These are phyloP conservation scores for Ammodytes dubius DNA, from an alignment of 2,113 vertebrate genomes.

Conservation along the genomic window DNA sequence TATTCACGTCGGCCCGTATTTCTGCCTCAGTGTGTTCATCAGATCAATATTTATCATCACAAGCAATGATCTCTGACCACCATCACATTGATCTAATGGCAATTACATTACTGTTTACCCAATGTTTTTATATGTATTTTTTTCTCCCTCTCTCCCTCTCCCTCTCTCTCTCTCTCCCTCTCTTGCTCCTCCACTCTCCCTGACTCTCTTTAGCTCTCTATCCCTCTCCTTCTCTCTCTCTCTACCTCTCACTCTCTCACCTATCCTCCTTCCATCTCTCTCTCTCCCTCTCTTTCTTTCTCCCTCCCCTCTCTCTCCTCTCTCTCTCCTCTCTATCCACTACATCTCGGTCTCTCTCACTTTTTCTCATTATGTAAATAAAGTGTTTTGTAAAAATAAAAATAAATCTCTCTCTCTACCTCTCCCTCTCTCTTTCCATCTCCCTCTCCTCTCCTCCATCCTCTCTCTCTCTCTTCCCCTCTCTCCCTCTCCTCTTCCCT, in stretches of 20 bases:
- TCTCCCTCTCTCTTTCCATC: too few relatives aligned
- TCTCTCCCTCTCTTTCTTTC: constrained; percentile 41
- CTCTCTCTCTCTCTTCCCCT: too few relatives aligned
- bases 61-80: constrained; percentile 66
- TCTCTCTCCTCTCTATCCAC: constrained; percentile 54
- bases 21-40: constrained; percentile 61
- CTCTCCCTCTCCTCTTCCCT: constrained; percentile 1
- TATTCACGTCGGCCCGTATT: constrained; percentile 47
- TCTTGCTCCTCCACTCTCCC: constrained; percentile 15
- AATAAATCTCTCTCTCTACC: too few relatives aligned
- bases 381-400: too few relatives aligned
- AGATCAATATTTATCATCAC: constrained; percentile 77
- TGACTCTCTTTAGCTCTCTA: not conserved
- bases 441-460: too few relatives aligned
- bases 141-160: not conserved
- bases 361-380: constrained; percentile 52
- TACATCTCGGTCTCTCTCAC: constrained; percentile 50
- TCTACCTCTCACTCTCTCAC: not conserved
- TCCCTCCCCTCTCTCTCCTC: constrained; percentile 51
- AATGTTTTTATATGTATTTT: not conserved
- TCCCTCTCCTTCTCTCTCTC: constrained; percentile 50
- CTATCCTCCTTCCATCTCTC: constrained; percentile 37
- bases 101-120: constrained; percentile 66
- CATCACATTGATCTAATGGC: constrained; percentile 68
- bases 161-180: not conserved